Base-by-base conservation (phyloP, 2,888 invertebrate species). In the Ferdinandea cuprea region DNA sequence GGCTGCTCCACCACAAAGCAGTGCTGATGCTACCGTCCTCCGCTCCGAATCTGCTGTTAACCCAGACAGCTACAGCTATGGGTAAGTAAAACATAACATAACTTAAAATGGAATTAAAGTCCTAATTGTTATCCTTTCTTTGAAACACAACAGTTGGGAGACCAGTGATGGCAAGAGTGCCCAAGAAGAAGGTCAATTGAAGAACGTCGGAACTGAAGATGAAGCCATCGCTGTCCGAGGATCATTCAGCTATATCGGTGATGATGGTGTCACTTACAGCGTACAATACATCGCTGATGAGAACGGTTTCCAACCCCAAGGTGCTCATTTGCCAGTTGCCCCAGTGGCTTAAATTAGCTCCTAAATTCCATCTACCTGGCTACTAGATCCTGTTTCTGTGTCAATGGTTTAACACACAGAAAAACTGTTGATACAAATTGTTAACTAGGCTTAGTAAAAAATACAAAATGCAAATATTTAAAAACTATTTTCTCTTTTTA, bases 131-230 rank as follows among this genome's bases (percentile, higher is more conserved):
- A 58, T 21, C 28, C 13, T 28, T 15, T 21, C 6, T 9, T 32
- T 37, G n/a, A 1, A 17, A 3, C 25, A 5, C 25, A 17, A n/a
- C 87, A 93, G 93, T 15, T 93, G 92, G 85, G 93, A 93, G 86
- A 93, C 93, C 19, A 93, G 93, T 83, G 93, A 93, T 85, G 92
- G 92, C 3, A 88, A 90, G 0, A 90, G 88, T 19, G 92, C 91
- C 6, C 88, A 89, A 25, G 92, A 92, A 86, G 86, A 90, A 56
- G 92, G 92, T 1, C 90, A 91, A 81, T 86, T 93, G 30, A 91
- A 89, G 84, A 92, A 92, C 86, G 88, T 88, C 0, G 93, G 92
- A 65, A 85, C 91, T 13, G 92, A 92, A 52, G 89, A 92, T 61
- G 91, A 92, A 72, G 88, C 90, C 17, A 87, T 92, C 11, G 86